Evolutionary conservation across 1,140 invertebrate genomes (phyloP).

Genomic region (Apis mellifera): DNA sequence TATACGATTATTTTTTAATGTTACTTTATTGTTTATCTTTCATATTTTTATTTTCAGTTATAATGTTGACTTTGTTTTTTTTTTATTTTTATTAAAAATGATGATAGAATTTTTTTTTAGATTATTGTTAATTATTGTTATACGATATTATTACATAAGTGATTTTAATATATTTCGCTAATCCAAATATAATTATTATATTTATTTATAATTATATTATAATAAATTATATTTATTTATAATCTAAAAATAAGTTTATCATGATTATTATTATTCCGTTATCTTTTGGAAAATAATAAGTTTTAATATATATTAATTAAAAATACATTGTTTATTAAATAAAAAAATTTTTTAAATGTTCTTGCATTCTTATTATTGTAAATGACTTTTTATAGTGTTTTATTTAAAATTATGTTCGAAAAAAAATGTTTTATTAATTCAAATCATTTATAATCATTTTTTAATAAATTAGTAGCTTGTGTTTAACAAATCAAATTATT

Average conservation of each 20-base stretch:
- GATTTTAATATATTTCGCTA: not conserved
- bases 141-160: not conserved
- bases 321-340: not conserved
- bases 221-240: not conserved
- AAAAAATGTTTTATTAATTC: not conserved
- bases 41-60: not conserved
- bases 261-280: too few relatives aligned
- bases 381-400: not conserved
- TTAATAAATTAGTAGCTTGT: not conserved
- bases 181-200: too few relatives aligned
- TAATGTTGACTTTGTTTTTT: not conserved
- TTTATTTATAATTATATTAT: not conserved
- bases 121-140: not conserved
- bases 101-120: not conserved
- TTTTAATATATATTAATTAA: not conserved
- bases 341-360: not conserved
- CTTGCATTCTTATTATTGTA: not conserved
- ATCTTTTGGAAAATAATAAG: not conserved
- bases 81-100: not conserved
- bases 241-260: not conserved
- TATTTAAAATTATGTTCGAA: not conserved
- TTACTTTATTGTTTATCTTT: not conserved
- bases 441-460: not conserved
- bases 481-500: not conserved
- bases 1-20: not conserved